phyloP scores from a whole-genome alignment of 2,888 invertebrate genomes.

The Diaphora mendica region DNA sequence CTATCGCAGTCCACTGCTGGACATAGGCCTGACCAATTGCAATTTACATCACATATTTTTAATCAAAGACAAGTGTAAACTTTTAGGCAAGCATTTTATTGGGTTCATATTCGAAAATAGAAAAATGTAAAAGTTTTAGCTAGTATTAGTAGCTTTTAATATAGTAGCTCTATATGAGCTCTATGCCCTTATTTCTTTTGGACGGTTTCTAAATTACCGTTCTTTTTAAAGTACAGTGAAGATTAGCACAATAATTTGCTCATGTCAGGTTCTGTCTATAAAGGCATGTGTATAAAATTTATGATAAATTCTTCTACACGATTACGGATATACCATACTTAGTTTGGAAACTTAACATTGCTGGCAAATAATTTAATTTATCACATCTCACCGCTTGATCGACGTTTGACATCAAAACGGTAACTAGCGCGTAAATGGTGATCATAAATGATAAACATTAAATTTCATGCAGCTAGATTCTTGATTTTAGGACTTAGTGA shows the following conservation, averaged over 20 bases:
- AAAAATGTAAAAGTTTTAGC: too few species aligned
- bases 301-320: conserved; percentile 62
- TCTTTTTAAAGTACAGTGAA: background rate
- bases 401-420: conserved; percentile 54
- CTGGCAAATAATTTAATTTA: conserved; percentile 54
- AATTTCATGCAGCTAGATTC: conserved; percentile 55
- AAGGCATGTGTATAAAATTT: conserved; percentile 20
- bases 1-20: too few species aligned
- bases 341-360: conserved; percentile 53
- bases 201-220: too few species aligned
- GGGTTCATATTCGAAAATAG: background rate
- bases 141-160: too few species aligned
- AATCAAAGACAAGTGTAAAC: background rate
- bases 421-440: conserved; percentile 53
- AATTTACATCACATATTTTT: background rate
- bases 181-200: background rate
- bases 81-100: background rate
- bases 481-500: conserved; percentile 49
- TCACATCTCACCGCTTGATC: conserved; percentile 49
- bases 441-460: conserved; percentile 50
- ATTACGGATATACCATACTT: conserved; percentile 56
- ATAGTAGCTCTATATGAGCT: background rate
- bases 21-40: too few species aligned
- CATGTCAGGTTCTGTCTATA: background rate
- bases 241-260: background rate